Evolutionary conservation across 2,888 invertebrate genomes (phyloP), one percentile per base, ranked within the genome.

Genomic region (Lasioglossum malachurum): DNA sequence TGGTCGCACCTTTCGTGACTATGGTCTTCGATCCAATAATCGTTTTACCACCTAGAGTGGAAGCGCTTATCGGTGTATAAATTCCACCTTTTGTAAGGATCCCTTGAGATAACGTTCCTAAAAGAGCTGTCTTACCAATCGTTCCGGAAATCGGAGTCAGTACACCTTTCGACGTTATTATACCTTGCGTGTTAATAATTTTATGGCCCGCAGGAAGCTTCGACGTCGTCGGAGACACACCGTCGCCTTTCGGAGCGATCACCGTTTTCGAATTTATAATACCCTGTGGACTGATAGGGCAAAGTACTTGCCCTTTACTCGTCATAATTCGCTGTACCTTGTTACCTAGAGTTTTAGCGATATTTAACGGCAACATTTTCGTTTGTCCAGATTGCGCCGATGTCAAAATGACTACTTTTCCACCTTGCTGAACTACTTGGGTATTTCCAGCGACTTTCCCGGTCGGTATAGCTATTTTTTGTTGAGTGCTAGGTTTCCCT

Each of bases 261-360:
- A 94, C 86, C 2, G 92, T 90, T 78, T 94, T 95, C 0, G 93
- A 86, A 19, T 88, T 76, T 31, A 92, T 83, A 7, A 93, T 85
- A 79, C 88, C 88, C 35, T 92, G 93, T 19, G 93, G 87, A 76
- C 87, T 92, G 14, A 93, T 88, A 7, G 93, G 91, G 46, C 93
- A 88, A 38, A 96, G 96, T 27, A 96, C 92, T 92, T 96, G 96
- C 2, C 96, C 96, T 91, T 96, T 96, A n/a, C 96, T 96, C 8
- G 96, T 96, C 72, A 96, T 96, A 83, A 96, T 96, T 88, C 96
- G 96, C 49, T 94, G 94, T n/a, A 95, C 95, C 95, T 94, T 96
- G 95, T 93, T 96, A 95, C 64, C 95, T 93, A 84, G 95, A 94
- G 84, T 96, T 95, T 94, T 96, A 93, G 74, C 87, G 41, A 94